Conservation (phyloP, 2,888 invertebrate genomes). For the Idaea dimidiata region DNA sequence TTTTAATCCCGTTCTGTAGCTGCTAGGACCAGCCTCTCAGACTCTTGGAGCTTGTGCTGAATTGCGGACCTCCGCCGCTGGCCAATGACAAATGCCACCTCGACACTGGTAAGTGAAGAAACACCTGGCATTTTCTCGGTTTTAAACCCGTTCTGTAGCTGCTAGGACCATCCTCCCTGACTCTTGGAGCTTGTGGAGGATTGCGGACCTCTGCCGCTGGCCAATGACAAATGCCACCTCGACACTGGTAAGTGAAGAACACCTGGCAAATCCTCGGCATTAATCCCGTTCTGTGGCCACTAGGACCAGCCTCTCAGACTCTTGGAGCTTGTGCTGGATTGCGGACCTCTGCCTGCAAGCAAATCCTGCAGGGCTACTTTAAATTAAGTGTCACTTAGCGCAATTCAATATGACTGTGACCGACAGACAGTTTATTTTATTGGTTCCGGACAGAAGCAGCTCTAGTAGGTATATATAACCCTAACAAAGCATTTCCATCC, state of each 20-base stretch:
- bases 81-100: slow-evolving; percentile 83
- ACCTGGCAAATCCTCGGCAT: slow-evolving; percentile 91
- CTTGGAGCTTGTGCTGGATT: slow-evolving; percentile 92
- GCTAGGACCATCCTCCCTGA: slow-evolving; percentile 68
- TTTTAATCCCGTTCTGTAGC: slow-evolving; percentile 93
- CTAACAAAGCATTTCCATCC: too few species aligned
- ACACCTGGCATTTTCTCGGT: slow-evolving; percentile 91
- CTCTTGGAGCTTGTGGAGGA: slow-evolving; percentile 92
- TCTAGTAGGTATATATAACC: too few species aligned
- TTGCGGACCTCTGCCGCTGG: slow-evolving; percentile 91
- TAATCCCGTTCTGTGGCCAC: slow-evolving; percentile 93
- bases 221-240: slow-evolving; percentile 83
- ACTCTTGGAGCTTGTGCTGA: slow-evolving; percentile 91
- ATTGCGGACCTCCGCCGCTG: slow-evolving; percentile 92
- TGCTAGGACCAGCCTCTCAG: slow-evolving; percentile 74
- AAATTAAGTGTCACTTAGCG: too few species aligned
- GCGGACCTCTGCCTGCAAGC: slow-evolving; percentile 94
- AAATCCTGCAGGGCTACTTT: too few species aligned
- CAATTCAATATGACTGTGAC: too few species aligned
- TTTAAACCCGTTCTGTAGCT: slow-evolving; percentile 92
- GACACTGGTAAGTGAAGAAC: slow-evolving; percentile 76
- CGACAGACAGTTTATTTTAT: too few species aligned
- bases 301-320: slow-evolving; percentile 87
- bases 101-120: slow-evolving; percentile 76
- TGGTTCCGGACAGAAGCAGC: too few species aligned